Evolutionary conservation across 2,888 invertebrate genomes (phyloP).

Genomic region (Napeogenes sylphis): DNA sequence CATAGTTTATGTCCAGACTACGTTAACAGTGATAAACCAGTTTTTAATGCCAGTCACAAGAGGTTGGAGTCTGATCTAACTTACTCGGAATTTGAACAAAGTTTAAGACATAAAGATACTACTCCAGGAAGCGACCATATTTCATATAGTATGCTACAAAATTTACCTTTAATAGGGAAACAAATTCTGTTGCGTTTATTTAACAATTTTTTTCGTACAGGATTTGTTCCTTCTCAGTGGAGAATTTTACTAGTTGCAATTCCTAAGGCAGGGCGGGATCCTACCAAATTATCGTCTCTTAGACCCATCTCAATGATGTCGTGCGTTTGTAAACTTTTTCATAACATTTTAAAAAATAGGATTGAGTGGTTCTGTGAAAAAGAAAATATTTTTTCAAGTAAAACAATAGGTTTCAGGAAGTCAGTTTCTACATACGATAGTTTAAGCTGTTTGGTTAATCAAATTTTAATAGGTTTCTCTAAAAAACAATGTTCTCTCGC

Average conservation of each 20-base stretch:
- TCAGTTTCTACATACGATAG: too few relatives aligned
- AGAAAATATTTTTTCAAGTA: too few relatives aligned
- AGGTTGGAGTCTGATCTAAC: background rate
- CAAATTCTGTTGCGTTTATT: background rate
- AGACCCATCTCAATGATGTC: too few relatives aligned
- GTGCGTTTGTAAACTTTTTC: too few relatives aligned
- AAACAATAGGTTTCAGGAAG: too few relatives aligned
- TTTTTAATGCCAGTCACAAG: background rate
- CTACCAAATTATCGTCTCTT: background rate
- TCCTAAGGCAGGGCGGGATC: slow-evolving; percentile 9
- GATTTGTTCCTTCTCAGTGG: slow-evolving; percentile 9
- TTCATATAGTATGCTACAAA: slow-evolving; percentile 14
- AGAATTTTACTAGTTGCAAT: slow-evolving; percentile 5
- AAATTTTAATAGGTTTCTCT: too few relatives aligned
- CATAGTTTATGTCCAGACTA: background rate
- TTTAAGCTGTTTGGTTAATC: too few relatives aligned
- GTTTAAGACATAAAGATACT: background rate
- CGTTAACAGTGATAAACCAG: background rate
- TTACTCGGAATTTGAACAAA: background rate
- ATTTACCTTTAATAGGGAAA: slow-evolving; percentile 7
- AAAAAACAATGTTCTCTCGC: too few relatives aligned
- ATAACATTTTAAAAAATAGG: too few relatives aligned
- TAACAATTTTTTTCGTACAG: background rate
- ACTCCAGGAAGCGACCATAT: slow-evolving; percentile 12
- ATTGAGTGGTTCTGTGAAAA: too few relatives aligned